These are phyloP conservation scores for Chrysemys picta DNA, from an alignment of 2,113 vertebrate species.

Conservation along the genomic window DNA sequence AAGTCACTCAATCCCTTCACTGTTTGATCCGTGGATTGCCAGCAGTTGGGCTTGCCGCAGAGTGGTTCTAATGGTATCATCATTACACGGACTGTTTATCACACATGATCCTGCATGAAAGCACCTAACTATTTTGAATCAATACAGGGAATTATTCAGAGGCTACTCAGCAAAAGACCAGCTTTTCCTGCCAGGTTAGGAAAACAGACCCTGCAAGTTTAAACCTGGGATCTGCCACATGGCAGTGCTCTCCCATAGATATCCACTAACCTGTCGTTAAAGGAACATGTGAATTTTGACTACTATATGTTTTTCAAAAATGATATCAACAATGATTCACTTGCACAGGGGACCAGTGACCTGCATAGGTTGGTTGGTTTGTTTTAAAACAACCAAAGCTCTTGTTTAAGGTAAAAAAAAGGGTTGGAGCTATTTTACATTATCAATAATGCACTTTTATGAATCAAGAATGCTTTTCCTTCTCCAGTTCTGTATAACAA, in stretches of 20 bases:
- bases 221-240: neutral
- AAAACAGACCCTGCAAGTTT: neutral
- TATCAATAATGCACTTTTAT: neutral
- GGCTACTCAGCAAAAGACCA: neutral
- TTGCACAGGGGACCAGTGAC: neutral
- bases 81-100: neutral
- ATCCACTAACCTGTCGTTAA: neutral
- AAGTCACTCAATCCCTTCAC: fast-evolving
- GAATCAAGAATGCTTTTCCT: neutral
- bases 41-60: neutral
- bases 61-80: neutral
- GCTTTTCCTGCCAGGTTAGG: neutral
- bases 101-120: neutral
- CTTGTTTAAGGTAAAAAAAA: neutral
- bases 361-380: neutral
- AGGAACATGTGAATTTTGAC: neutral
- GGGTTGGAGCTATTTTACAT: neutral
- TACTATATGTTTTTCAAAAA: neutral
- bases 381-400: neutral
- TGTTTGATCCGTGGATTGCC: fast-evolving
- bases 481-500: neutral
- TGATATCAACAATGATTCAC: neutral
- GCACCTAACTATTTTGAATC: neutral
- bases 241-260: neutral
- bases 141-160: neutral